These are phyloP conservation scores for Montifringilla adamsi DNA, from an alignment of 2,113 vertebrate species.

Conservation along the genomic window DNA sequence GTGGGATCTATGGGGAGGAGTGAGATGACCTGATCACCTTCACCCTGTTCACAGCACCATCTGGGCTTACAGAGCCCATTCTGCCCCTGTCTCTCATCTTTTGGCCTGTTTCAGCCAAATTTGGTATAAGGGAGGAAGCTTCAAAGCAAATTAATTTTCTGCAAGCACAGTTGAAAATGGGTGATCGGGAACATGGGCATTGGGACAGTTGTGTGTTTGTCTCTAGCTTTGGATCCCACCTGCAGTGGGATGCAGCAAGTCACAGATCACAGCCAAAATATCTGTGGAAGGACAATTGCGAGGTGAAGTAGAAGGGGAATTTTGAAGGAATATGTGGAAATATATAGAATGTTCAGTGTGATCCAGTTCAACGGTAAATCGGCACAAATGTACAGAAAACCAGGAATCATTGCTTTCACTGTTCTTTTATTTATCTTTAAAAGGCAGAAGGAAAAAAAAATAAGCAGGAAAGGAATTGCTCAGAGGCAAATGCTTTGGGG, in stretches of 20 bases:
- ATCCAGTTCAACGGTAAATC: not conserved
- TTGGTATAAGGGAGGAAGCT: not conserved
- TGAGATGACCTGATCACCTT: not conserved
- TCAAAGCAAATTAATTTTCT: not conserved
- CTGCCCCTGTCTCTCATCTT: not conserved
- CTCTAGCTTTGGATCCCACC: not conserved
- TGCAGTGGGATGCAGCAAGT: not conserved
- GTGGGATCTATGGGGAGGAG: not conserved
- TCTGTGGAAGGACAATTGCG: accelerated
- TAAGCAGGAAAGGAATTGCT: not conserved
- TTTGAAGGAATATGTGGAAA: not conserved
- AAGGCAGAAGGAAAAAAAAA: not conserved
- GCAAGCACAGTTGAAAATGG: not conserved
- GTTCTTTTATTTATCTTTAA: not conserved
- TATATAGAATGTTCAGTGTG: not conserved
- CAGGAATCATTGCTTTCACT: not conserved
- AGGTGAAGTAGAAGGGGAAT: not conserved
- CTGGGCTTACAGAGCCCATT: not conserved
- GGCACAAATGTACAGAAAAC: not conserved
- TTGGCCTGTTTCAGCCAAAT: not conserved
- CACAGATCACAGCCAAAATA: not conserved
- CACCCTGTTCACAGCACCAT: not conserved
- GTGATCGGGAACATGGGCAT: not conserved
- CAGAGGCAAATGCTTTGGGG: not conserved
- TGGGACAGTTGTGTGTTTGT: not conserved